These are phyloP conservation scores for Laspeyria flexula DNA, from an alignment of 2,888 invertebrate genomes.

Conservation along the genomic window DNA sequence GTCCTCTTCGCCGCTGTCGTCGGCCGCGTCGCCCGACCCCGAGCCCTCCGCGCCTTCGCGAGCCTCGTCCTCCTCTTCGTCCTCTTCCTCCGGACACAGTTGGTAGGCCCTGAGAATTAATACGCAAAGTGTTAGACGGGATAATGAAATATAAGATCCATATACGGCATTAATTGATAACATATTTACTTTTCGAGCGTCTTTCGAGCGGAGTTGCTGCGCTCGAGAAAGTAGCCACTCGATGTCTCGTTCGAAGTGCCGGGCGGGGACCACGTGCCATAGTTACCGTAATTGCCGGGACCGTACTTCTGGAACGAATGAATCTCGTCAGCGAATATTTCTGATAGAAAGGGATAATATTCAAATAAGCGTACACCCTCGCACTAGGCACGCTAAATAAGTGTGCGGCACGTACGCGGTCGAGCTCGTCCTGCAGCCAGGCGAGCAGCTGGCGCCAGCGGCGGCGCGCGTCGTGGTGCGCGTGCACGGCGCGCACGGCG, in stretches of 20 bases:
- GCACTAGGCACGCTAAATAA: no score
- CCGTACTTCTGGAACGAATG: constrained; percentile 79
- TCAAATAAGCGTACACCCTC: no score
- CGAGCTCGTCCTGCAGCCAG: constrained; percentile 98
- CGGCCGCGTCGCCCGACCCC: constrained; percentile 62
- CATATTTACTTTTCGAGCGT: constrained; percentile 88
- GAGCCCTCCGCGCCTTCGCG: constrained; percentile 62
- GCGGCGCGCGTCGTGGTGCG: constrained; percentile 91
- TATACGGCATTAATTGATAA: no score
- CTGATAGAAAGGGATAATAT: no score
- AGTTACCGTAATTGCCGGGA: constrained; percentile 89
- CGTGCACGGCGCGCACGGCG: constrained; percentile 92
- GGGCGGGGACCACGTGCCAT: constrained; percentile 97
- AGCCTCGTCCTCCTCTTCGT: constrained; percentile 78
- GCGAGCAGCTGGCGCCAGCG: constrained; percentile 96
- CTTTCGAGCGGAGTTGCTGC: constrained; percentile 96
- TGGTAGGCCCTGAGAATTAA: constrained; percentile 70
- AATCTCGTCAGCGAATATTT: constrained; percentile 1
- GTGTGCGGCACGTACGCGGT: constrained; percentile 85
- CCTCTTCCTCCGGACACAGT: constrained; percentile 79
- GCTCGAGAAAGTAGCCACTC: constrained; percentile 96
- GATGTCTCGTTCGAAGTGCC: constrained; percentile 98
- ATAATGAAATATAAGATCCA: no score
- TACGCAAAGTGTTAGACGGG: neutral
- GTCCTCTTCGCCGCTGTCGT: constrained; percentile 59